phyloP scores from a whole-genome alignment of 2,113 vertebrate species.

The Speoplatyrhinus poulsoni region DNA sequence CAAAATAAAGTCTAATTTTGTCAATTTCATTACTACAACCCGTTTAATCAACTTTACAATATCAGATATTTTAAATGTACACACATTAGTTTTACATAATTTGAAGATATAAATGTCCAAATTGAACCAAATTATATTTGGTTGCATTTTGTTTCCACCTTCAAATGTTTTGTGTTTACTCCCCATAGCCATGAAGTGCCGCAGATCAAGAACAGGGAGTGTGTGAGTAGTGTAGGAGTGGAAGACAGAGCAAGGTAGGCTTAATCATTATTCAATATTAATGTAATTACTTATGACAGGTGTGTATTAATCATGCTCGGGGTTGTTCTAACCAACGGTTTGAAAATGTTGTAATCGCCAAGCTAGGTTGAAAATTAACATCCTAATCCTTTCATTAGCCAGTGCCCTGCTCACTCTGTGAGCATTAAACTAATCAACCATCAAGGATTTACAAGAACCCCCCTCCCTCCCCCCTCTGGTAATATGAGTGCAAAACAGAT shows the following conservation, averaged over 20 bases:
- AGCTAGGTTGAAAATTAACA: constrained; percentile 56
- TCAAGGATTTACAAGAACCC: background rate
- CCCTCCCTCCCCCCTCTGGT: background rate
- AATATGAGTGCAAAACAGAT: constrained; percentile 1
- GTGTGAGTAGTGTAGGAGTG: constrained; percentile 40
- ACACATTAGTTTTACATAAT: background rate
- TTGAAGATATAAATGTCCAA: background rate
- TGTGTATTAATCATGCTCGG: constrained; percentile 61
- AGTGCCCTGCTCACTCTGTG: background rate
- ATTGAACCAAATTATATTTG: background rate
- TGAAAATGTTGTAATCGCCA: constrained; percentile 54
- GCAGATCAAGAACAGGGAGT: constrained; percentile 27
- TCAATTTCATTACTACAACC: background rate
- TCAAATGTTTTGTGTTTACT: constrained; percentile 20
- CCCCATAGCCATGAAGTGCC: background rate
- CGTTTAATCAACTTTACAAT: background rate
- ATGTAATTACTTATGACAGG: constrained; percentile 68
- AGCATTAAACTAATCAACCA: background rate
- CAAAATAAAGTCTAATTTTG: background rate
- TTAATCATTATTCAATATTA: constrained; percentile 60
- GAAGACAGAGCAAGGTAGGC: constrained; percentile 45
- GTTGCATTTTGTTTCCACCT: background rate
- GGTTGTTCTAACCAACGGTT: constrained; percentile 45
- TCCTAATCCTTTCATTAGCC: constrained; percentile 33
- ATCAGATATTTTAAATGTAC: background rate